These are phyloP conservation scores for Orgyia antiqua DNA, from an alignment of 2,888 invertebrate genomes.

Conservation along the genomic window DNA sequence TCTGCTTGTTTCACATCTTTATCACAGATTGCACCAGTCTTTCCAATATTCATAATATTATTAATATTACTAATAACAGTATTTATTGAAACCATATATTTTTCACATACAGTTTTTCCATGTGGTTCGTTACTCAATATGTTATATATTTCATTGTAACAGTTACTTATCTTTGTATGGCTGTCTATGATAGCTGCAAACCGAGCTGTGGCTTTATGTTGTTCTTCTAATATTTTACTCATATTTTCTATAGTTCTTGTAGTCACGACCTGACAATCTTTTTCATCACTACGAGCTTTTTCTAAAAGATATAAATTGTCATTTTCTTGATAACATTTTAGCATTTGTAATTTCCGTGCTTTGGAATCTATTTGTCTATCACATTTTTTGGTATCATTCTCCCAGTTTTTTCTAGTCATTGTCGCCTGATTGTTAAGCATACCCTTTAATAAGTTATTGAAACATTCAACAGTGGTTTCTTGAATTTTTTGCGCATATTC, in stretches of 20 bases:
- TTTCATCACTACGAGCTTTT: constrained; percentile 66
- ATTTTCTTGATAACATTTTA: constrained; percentile 65
- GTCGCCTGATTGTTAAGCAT: constrained; percentile 51
- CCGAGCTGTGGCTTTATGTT: constrained; percentile 59
- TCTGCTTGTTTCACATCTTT: constrained; percentile 78
- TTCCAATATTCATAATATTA: constrained; percentile 61
- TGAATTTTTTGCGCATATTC: constrained; percentile 48
- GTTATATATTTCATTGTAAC: constrained; percentile 74
- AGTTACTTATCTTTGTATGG: constrained; percentile 74
- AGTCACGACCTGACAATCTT: constrained; percentile 55
- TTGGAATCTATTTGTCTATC: constrained; percentile 64
- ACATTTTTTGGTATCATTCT: constrained; percentile 53
- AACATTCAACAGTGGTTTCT: constrained; percentile 44
- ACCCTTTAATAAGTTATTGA: constrained; percentile 50
- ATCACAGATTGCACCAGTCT: constrained; percentile 59
- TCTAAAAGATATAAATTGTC: constrained; percentile 67
- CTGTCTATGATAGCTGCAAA: constrained; percentile 77
- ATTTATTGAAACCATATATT: constrained; percentile 58
- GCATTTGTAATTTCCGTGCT: constrained; percentile 52
- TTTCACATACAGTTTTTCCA: constrained; percentile 57
- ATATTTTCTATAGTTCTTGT: constrained; percentile 65
- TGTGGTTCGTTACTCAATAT: constrained; percentile 61
- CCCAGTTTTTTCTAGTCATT: constrained; percentile 45
- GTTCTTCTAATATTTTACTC: constrained; percentile 70
- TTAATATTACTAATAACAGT: constrained; percentile 59